Evolutionary conservation across 1,140 invertebrate genomes (phyloP), one percentile per base, ranked within the genome.

Genomic region (Hesperophylax magnus): DNA sequence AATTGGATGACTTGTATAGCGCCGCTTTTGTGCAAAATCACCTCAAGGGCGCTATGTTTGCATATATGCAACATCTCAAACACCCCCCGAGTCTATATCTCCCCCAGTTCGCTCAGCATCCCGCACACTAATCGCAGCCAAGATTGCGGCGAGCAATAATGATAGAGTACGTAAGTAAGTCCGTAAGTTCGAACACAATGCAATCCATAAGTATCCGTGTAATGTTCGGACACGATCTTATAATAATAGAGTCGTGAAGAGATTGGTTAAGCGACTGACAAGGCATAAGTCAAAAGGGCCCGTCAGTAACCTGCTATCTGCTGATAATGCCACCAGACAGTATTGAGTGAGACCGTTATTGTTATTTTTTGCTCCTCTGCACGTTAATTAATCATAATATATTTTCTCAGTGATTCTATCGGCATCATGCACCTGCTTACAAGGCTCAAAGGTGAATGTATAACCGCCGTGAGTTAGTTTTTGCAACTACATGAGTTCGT

Each of bases 181-280:
- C 27, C 58, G 7, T 14, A 58, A n/a, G 20, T 24, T 15, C 63
- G 8, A 67, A 14, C 31, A 67, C 27, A 67, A 67, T 67, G 63
- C 39, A 27, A 8, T 17, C 22, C 63, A 67, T 67, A 67, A 67
- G 63, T 31, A 67, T 67, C 67, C n/a, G 67, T n/a, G 34, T 71
- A 71, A 71, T 71, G 39, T 71, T 71, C 67, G 67, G 39, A 71
- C 67, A 71, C 18, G 67, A 71, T 71, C 15, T 47, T 52, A 47
- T 71, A 71, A 71, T 71, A 71, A 71, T 71, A 71, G 65, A 69
- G 67, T 71, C 67, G 18, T 47, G 67, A 47, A 20, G 18, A 71
- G 67, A 71, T 71, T n/a, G 67, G 67, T 53, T 39, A 18, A 71
- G 67, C 34, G 20, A 71, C 67, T 71, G 67, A 71, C 67, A 71